Evolutionary conservation across 2,797 vertebrate species (phyloP), one percentile per base, ranked within the genome.

Genomic region (Cuculus canorus): DNA sequence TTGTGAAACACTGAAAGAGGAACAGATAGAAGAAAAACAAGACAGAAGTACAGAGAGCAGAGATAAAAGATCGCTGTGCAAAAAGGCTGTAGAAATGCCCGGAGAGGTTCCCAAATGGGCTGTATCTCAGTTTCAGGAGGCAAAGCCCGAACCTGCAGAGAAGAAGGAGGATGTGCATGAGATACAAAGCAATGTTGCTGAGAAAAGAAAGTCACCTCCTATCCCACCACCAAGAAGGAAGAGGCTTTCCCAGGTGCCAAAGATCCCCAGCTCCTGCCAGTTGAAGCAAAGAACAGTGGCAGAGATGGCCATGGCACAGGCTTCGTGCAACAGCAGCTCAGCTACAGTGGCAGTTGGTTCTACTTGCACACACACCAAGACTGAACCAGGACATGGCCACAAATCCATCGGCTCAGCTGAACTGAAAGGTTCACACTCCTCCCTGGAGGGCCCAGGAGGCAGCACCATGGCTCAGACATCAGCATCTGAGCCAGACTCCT

Each of bases 171-270:
- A 73, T n/a, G 52, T 64, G 72, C 94, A 70, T 23, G 81, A 95
- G 87, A 82, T 78, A 57, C 63, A 59, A 17, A 96, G 56, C 81
- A 97, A 91, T 24, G 73, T 56, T 56, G 59, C 4, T 13, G 93
- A 77, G 23, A 95, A 83, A 52, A 43, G 17, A 60, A 95, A 81
- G 39, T 48, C 75, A 39, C 91, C 96, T 53, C 99, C 99, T 1
- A 93, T 99, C 23, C 98, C 99, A 21, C 99, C 99, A 6, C 99
- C 99, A 0, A 98, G 99, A 94, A 98, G 97, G 77, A 99, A 99
- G 91, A 97, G 97, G 23, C 23, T 93, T 15, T 96, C 98, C 53
- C 93, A 96, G 45, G 95, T 86, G 56, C 73, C 96, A 2, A 94
- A 82, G 30, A 57, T 48, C 0, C 18, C 25, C 53, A 86, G 59